Evolutionary conservation across 2,797 vertebrate species (phyloP), one percentile per base, ranked within the genome.

Genomic region (Lepus oiostolus): DNA sequence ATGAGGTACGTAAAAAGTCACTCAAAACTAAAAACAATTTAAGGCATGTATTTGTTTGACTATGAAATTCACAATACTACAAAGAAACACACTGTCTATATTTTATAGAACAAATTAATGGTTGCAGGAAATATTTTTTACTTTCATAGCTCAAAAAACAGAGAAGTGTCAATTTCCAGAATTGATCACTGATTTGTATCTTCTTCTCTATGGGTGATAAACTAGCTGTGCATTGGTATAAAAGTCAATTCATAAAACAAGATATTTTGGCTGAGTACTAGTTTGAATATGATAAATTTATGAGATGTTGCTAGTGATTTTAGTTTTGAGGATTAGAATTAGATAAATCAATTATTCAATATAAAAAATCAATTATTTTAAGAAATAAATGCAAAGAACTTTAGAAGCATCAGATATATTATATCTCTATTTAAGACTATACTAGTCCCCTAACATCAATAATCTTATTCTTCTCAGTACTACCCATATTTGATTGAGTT

Each of bases 21-120:
- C 54, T 77, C 26, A 60, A 77, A 76, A 68, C 38, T 84, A 10
- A 76, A 93, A 70, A 54, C 21, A n/a, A 38, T 38, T 71, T 88
- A 32, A 10, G 24, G 32, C 13, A 67, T 11, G 26, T 86, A 35
- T 68, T 65, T 88, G 32, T 52, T 77, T 80, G 50, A 74, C 50
- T 80, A 75, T 89, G 74, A 92, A 89, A 80, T 75, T 87, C 38
- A 94, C 24, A n/a, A 19, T n/a, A 52, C 42, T 32, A 30, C 38
- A 63, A 86, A 88, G 22, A 81, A 86, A 81, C 2, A 58, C 35
- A 42, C 67, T 84, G 19, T 81, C 38, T 95, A 28, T 1, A 16
- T 19, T 76, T 5, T 35, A 10, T 22, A 80, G 35, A 47, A 8
- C 24, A 54, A 85, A 81, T 21, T 67, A 50, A 67, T 22, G 13